These are phyloP conservation scores for Daboia siamensis DNA, from an alignment of 2,113 vertebrate species.

Conservation along the genomic window DNA sequence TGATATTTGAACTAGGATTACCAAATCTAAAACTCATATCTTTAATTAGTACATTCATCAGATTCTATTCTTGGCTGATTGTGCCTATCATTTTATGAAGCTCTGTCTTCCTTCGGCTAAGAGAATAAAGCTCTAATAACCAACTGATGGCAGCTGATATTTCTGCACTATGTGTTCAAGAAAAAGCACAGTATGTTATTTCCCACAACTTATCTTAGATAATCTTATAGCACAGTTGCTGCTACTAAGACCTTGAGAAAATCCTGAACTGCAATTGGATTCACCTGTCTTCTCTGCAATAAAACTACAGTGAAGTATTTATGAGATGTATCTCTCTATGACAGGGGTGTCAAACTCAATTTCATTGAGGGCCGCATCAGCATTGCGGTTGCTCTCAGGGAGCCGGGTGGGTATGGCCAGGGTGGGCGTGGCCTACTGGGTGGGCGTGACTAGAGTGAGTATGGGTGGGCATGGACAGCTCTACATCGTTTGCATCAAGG, in stretches of 20 bases:
- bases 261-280: neutral
- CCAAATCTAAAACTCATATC: neutral
- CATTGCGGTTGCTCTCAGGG: no score
- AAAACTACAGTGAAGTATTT: neutral
- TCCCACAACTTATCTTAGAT: neutral
- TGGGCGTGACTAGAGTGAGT: no score
- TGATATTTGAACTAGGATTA: neutral
- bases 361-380: no score
- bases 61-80: neutral
- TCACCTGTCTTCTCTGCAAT: neutral
- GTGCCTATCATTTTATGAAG: neutral
- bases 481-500: no score
- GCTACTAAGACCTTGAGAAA: neutral
- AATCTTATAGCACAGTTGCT: neutral
- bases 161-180: neutral
- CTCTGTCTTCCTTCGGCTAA: neutral
- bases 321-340: neutral
- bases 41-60: neutral
- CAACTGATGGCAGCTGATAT: no score
- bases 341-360: no score
- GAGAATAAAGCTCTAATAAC: neutral
- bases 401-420: no score
- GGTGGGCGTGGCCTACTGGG: no score
- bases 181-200: neutral
- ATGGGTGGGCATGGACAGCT: no score